These are phyloP conservation scores for Leptoclinus maculatus DNA, from an alignment of 2,797 vertebrate species.

Conservation along the genomic window DNA sequence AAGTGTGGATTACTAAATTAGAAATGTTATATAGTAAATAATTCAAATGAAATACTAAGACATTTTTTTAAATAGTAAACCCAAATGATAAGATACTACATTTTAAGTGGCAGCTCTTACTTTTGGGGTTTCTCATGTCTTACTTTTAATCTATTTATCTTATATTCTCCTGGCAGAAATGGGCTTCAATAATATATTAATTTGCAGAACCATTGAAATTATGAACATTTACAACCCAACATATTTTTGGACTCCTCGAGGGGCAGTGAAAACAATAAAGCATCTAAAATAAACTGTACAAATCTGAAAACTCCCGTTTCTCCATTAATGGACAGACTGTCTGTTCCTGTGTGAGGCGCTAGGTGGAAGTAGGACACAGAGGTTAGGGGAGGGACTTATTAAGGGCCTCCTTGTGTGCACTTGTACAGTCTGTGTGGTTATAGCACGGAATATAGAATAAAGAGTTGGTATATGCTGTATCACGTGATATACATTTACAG, in stretches of 20 bases:
- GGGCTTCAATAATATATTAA: background rate
- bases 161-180: background rate
- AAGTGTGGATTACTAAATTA: background rate
- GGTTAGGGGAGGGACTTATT: background rate
- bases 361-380: conserved; percentile 50
- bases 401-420: conserved; percentile 7
- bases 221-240: background rate
- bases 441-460: too few relatives aligned
- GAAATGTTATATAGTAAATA: background rate
- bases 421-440: conserved; percentile 1
- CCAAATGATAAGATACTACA: background rate
- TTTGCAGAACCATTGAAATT: background rate
- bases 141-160: background rate
- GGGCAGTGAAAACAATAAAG: too few relatives aligned
- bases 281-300: background rate
- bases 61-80: background rate
- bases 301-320: background rate
- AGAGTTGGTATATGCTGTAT: background rate
- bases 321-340: background rate
- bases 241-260: background rate
- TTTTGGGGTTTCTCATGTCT: background rate
- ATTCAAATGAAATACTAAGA: background rate
- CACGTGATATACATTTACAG: background rate
- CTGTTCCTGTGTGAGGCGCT: conserved; percentile 28
- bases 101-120: background rate